These are phyloP conservation scores for Trematomus loennbergii DNA, from an alignment of 2,113 vertebrate genomes.

Conservation along the genomic window DNA sequence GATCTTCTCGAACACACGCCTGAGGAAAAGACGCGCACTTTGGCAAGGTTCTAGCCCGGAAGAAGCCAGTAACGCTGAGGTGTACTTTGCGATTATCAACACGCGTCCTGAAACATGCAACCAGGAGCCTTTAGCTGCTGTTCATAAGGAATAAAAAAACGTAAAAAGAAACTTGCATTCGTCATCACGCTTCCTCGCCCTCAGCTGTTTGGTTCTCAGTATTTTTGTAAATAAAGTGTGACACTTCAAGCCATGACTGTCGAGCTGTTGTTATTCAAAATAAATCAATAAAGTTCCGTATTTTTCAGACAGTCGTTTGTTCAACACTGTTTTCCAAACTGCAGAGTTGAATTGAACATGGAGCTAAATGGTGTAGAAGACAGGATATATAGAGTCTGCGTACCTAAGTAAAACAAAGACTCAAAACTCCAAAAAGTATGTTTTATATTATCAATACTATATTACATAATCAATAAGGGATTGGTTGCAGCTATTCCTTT, in stretches of 20 bases:
- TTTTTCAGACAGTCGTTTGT: slow-evolving; percentile 62
- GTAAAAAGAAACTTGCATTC: slow-evolving; percentile 36
- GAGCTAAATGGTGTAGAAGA: not conserved
- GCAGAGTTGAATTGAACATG: slow-evolving; percentile 11
- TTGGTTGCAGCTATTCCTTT: no score
- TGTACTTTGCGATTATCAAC: slow-evolving; percentile 41
- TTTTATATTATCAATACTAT: no score
- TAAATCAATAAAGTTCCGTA: slow-evolving; percentile 74
- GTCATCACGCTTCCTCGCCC: slow-evolving; percentile 69
- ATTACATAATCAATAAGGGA: not conserved
- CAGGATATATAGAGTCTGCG: not conserved
- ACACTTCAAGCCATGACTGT: slow-evolving; percentile 80
- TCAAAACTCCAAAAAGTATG: not conserved
- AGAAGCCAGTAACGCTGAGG: slow-evolving; percentile 64
- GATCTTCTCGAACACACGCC: slow-evolving; percentile 52
- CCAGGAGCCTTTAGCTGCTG: slow-evolving; percentile 72
- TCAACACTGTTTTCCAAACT: slow-evolving; percentile 34
- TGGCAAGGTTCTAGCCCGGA: slow-evolving; percentile 59
- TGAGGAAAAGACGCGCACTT: slow-evolving; percentile 63
- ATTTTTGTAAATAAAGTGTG: slow-evolving; percentile 91
- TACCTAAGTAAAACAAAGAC: not conserved
- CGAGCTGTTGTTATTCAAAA: slow-evolving; percentile 75
- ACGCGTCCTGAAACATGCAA: slow-evolving; percentile 31
- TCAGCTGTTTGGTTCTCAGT: slow-evolving; percentile 83
- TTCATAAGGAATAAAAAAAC: slow-evolving; percentile 59